Evolutionary conservation across 1,140 invertebrate species (phyloP).

Genomic region (Drosophila miranda): DNA sequence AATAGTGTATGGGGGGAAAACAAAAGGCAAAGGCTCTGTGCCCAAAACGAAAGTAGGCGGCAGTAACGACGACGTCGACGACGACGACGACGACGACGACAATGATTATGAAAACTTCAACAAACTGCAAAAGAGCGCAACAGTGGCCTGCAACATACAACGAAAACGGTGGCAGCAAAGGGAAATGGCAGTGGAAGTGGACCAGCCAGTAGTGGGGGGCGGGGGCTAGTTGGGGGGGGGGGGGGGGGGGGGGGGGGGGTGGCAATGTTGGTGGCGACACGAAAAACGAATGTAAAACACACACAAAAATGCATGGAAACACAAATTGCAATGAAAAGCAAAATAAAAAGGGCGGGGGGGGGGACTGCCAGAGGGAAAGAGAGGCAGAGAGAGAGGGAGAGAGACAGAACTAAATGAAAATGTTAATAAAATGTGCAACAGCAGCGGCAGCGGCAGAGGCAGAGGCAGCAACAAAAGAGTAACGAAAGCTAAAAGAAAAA

Average conservation of each 20-base stretch:
- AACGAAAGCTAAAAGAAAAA: constrained; percentile 76
- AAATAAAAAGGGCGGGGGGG: constrained; percentile 48
- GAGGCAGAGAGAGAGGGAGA: constrained; percentile 11
- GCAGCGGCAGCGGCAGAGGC: background rate
- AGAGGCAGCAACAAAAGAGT: constrained; percentile 40
- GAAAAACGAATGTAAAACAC: constrained; percentile 80
- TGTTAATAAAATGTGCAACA: constrained; percentile 77
- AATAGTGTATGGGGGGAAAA: constrained; percentile 40
- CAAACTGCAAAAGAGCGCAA: constrained; percentile 78
- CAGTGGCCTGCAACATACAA: constrained; percentile 54
- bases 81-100: constrained; percentile 49
- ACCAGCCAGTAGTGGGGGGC: constrained; percentile 8
- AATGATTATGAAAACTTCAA: constrained; percentile 79
- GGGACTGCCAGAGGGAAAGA: constrained; percentile 1
- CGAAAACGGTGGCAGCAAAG: constrained; percentile 56
- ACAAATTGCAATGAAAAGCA: constrained; percentile 78
- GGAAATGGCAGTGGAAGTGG: constrained; percentile 12
- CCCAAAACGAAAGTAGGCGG: constrained; percentile 73
- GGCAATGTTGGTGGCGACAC: constrained; percentile 63
- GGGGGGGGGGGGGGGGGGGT: constrained; percentile 13
- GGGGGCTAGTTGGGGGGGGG: background rate
- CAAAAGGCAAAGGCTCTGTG: constrained; percentile 46
- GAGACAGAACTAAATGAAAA: constrained; percentile 68
- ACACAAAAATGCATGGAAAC: constrained; percentile 79
- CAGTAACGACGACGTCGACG: constrained; percentile 28